Conservation (phyloP, 2,113 vertebrate genomes). For the Narcine bancroftii region DNA sequence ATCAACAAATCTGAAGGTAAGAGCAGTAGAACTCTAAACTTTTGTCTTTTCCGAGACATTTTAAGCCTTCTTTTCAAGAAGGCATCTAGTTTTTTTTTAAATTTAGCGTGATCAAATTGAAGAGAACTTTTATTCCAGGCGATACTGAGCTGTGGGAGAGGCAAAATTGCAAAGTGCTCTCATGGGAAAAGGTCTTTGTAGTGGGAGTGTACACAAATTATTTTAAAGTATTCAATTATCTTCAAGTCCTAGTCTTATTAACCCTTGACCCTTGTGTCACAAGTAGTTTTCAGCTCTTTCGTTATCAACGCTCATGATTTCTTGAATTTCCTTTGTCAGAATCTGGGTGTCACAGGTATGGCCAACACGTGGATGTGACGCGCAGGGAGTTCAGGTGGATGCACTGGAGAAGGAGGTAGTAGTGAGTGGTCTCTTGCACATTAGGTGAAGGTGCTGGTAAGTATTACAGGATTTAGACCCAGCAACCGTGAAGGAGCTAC, state of each 20-base stretch:
- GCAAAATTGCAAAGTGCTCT: not conserved
- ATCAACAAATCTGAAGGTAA: not conserved
- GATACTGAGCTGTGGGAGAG: not conserved
- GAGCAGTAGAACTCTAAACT: not conserved
- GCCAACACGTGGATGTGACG: too few relatives aligned
- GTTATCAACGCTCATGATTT: too few relatives aligned
- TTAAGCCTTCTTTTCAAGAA: not conserved
- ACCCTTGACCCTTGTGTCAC: constrained; percentile 98
- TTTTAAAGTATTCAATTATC: not conserved
- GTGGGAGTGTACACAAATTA: not conserved
- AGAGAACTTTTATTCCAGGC: not conserved
- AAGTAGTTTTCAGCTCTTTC: constrained; percentile 93
- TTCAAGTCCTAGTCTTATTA: constrained; percentile 65
- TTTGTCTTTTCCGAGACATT: not conserved
- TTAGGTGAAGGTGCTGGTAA: too few relatives aligned
- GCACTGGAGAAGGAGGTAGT: too few relatives aligned
- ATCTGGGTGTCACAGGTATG: too few relatives aligned
- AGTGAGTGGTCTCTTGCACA: too few relatives aligned
- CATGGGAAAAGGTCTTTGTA: not conserved
- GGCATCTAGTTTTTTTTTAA: too few relatives aligned
- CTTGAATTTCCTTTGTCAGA: too few relatives aligned
- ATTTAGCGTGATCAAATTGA: too few relatives aligned
- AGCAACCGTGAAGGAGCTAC: too few relatives aligned
- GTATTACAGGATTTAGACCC: too few relatives aligned
- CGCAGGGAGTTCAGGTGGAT: too few relatives aligned